Evolutionary conservation across 2,113 vertebrate genomes (phyloP), one percentile per base, ranked within the genome.

Genomic region (Heliornis fulica): DNA sequence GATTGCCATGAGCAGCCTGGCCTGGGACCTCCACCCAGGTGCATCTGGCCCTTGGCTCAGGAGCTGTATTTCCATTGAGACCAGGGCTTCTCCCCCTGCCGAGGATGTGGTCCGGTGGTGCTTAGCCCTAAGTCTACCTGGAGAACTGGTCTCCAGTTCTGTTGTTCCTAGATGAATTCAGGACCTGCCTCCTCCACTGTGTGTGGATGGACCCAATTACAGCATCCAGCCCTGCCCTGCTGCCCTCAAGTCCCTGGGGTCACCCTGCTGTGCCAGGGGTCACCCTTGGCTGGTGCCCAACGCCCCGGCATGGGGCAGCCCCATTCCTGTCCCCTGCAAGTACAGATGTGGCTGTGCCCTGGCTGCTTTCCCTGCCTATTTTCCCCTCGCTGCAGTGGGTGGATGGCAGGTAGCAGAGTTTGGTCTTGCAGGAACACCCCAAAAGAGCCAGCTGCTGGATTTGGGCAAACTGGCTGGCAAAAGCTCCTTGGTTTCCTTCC

Each of bases 21-120:
- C 10, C 43, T 41, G 43, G 32, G 14, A 71, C 41, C 43, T 50
- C 9, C 23, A 66, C 0, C 4, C 38, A 28, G 1, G 0, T 31
- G 36, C 36, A 46, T 46, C 51, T n/a, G 34, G 53, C 25, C 46
- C 10, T 9, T 87, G 74, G 38, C 34, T 29, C 48, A 59, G 50
- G 15, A 2, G 4, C n/a, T 77, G 1, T 26, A 61, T 59, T 80
- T 84, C 51, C 48, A 51, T 23, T 40, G 56, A 81, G 46, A 21
- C 15, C 34, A 22, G 25, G 12, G 28, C 4, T 40, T 29, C 1
- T 14, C 0, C 2, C 0, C 0, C 51, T 26, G 3, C 0, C 28
- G n/a, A 2, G 51, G 18, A 5, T 61, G 5, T 28, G 7, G 32
- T 34, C 10, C 2, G 7, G 1, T 34, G 8, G 9, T 46, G 10